A percentile compares a stretch with the other conserved stretches of the same genome.
phyloP scores from a whole-genome alignment of 2,888 invertebrate species.

The Leptinotarsa peninsularis region DNA sequence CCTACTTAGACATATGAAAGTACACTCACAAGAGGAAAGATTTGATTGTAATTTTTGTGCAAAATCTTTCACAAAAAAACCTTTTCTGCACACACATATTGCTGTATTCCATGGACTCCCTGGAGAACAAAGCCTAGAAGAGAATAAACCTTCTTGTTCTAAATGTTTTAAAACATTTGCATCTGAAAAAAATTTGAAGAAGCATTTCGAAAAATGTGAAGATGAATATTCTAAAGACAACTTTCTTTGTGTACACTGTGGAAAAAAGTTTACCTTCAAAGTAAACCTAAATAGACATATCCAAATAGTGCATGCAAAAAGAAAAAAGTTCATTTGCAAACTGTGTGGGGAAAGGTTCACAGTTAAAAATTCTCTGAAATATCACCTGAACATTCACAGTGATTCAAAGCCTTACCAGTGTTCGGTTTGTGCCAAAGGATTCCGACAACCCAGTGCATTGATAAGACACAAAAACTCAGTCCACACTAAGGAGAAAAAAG shows the following conservation, averaged over 20 bases:
- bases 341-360: constrained; percentile 46
- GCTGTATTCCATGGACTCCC: constrained; percentile 7
- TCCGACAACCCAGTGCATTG: constrained; percentile 47
- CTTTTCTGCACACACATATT: constrained; percentile 24
- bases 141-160: constrained; percentile 9
- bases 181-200: constrained; percentile 12
- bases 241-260: constrained; percentile 37
- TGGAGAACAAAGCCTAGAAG: neutral
- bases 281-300: constrained; percentile 37
- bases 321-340: constrained; percentile 43
- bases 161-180: constrained; percentile 19
- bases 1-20: constrained; percentile 39
- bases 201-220: neutral
- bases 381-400: constrained; percentile 47
- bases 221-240: constrained; percentile 4
- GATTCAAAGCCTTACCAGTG: constrained; percentile 47
- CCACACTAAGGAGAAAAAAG: constrained; percentile 31
- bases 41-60: constrained; percentile 44
- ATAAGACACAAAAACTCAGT: constrained; percentile 34
- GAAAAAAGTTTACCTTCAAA: constrained; percentile 36
- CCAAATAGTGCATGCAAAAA: constrained; percentile 38
- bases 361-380: constrained; percentile 36
- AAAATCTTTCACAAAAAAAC: constrained; percentile 35
- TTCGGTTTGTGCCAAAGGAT: constrained; percentile 43
- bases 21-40: constrained; percentile 38